phyloP scores from a whole-genome alignment of 2,888 invertebrate species.

The Melinaea marsaeus region DNA sequence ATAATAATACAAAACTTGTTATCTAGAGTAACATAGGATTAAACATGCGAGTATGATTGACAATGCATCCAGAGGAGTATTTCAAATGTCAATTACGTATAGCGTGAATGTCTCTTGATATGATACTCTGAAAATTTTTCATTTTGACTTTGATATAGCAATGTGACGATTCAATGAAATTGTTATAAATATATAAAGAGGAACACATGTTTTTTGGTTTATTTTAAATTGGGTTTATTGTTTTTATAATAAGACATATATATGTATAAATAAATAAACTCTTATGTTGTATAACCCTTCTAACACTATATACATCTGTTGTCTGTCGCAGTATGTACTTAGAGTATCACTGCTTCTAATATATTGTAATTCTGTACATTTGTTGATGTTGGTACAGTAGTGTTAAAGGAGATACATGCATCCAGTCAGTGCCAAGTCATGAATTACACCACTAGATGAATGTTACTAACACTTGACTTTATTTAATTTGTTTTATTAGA shows the following conservation, averaged over 20 bases:
- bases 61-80: slow-evolving; percentile 24
- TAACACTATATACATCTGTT: background rate
- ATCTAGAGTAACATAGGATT: slow-evolving; percentile 5
- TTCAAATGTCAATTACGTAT: slow-evolving; percentile 35
- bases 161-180: slow-evolving; percentile 5
- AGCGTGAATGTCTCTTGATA: slow-evolving; percentile 18
- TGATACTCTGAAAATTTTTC: slow-evolving; percentile 23
- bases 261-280: no score
- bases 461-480: background rate
- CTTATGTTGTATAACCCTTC: background rate
- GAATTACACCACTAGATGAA: slow-evolving; percentile 20
- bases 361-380: slow-evolving; percentile 17
- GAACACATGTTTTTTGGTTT: no score
- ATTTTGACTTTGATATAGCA: slow-evolving; percentile 18
- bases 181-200: no score
- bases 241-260: no score
- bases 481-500: background rate
- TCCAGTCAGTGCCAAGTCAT: slow-evolving; percentile 27
- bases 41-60: slow-evolving; percentile 13
- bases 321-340: slow-evolving; percentile 1
- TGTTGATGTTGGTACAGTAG: slow-evolving; percentile 25
- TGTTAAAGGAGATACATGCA: slow-evolving; percentile 27
- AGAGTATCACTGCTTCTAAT: slow-evolving; percentile 6
- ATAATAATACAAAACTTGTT: slow-evolving; percentile 7
- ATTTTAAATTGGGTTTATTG: no score